A percentile compares a stretch with the other conserved stretches of the same genome.
These are phyloP conservation scores for Escarpia spicata DNA, from an alignment of 2,888 invertebrate genomes.

Conservation along the genomic window DNA sequence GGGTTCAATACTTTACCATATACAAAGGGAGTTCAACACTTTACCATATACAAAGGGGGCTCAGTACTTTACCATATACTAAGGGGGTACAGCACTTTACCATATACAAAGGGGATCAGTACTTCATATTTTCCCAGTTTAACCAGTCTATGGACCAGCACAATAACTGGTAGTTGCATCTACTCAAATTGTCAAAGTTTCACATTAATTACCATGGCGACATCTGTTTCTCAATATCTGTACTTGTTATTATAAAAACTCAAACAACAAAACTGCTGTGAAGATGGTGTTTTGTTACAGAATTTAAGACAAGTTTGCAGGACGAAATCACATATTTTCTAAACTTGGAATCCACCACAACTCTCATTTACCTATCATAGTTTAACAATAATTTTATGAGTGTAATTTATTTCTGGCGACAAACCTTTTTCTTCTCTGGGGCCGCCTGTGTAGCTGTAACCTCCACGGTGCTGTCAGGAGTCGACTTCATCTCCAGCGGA, in stretches of 20 bases:
- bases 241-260: background rate
- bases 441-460: background rate
- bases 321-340: background rate
- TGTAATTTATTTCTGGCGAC: background rate
- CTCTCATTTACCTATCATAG: background rate
- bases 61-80: background rate
- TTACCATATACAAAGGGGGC: background rate
- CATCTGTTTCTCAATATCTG: background rate
- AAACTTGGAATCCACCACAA: background rate
- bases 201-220: background rate
- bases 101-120: background rate
- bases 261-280: background rate
- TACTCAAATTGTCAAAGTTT: background rate
- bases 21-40: background rate
- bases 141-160: background rate
- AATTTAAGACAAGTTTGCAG: background rate
- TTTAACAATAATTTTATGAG: background rate
- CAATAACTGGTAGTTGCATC: background rate
- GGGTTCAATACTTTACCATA: background rate
- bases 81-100: background rate
- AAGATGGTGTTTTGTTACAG: background rate
- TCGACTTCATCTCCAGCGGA: background rate
- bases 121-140: background rate
- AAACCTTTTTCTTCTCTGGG: conserved; percentile 27
- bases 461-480: background rate